Evolutionary conservation across 1,140 invertebrate genomes (phyloP), one percentile per base, ranked within the genome.

Genomic region (Pseudoatta argentina): DNA sequence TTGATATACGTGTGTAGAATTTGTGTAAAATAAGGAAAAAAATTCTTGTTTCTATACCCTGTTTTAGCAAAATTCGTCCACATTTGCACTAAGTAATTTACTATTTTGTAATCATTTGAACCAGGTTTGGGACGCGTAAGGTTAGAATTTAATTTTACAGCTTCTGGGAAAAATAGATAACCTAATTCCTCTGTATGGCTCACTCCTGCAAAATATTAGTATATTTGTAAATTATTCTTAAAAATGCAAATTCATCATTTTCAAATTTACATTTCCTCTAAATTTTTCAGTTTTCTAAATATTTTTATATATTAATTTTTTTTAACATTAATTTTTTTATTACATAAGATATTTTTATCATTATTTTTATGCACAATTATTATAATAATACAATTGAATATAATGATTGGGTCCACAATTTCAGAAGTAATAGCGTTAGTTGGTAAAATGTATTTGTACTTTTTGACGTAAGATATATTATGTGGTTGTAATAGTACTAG

Each of bases 101-200:
- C 86, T 3, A 93, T 71, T 76, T 57, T 88, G n/a, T 86, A 66
- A 2, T 88, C 75, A 0, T 76, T 73, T 4, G 76, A 72, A n/a
- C 63, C 82, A 0, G 39, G 24, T 59, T 86, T 6, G 0, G 34
- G 14, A 7, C 39, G 16, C 44, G 78, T 7, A 0, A 69, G 0
- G 0, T 18, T 24, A 0, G 2, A 44, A 4, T 30, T 3, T 44
- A 8, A 44, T 30, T 66, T 72, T 0, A 0, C 21, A 3, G 66
- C 2, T 14, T 77, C 16, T 63, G 51, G 30, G 39, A 76, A 71
- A 66, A 94, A 94, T 39, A 94, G 30, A 18, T 86, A 94, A 8
- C 18, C 0, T 39, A 94, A n/a, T 3, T 94, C 94, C 16, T 94
- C 94, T 5, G 72, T 86, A 66, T 94, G 94, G 5, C 67, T 67